phyloP scores from a whole-genome alignment of 2,888 invertebrate species.

The Pogonocherus hispidulus region DNA sequence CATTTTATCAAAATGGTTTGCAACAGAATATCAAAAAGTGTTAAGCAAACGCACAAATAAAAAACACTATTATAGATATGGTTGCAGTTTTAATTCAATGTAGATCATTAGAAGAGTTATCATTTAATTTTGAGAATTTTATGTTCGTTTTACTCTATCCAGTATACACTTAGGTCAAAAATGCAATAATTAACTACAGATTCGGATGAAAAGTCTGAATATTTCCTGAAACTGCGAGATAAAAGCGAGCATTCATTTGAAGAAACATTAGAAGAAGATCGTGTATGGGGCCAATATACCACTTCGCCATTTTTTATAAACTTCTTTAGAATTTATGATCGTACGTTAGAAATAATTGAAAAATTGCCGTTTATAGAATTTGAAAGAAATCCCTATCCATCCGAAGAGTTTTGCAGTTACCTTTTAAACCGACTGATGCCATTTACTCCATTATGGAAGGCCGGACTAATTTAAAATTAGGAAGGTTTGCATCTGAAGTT shows the following conservation, averaged over 20 bases:
- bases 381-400: neutral
- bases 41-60: neutral
- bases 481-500: neutral
- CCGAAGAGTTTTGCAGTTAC: slow-evolving; percentile 7
- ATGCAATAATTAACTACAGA: neutral
- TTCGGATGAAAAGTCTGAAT: neutral
- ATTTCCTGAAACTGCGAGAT: neutral
- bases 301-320: slow-evolving; percentile 7
- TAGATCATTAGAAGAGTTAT: slow-evolving; percentile 5
- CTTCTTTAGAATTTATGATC: neutral
- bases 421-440: slow-evolving; percentile 14
- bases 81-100: slow-evolving; percentile 14
- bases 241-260: neutral
- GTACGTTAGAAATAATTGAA: neutral
- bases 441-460: slow-evolving; percentile 7
- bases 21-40: neutral
- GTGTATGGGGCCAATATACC: slow-evolving; percentile 7
- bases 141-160: neutral
- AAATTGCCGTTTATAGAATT: neutral
- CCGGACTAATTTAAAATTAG: slow-evolving; percentile 2
- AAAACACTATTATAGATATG: slow-evolving; percentile 12
- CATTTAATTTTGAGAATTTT: slow-evolving; percentile 14
- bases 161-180: neutral
- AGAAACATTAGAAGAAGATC: neutral
- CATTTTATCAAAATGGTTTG: slow-evolving; percentile 23